Conservation (phyloP, 2,888 invertebrate genomes). For the Isotomurus palustris region DNA sequence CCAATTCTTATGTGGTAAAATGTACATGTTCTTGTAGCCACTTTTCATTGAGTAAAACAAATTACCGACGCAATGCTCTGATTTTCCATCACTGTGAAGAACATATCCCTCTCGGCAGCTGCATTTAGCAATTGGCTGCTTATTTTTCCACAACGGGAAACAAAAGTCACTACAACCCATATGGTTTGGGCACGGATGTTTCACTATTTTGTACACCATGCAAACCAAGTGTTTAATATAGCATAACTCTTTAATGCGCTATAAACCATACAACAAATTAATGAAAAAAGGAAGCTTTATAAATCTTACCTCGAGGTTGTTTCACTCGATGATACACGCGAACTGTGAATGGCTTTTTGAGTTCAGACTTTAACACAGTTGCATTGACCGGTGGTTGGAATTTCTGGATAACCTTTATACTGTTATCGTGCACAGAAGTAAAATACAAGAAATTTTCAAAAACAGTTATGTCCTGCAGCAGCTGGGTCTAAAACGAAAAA, state of each 20-base stretch:
- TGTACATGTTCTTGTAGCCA: conserved; percentile 8
- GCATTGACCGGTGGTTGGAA: conserved; percentile 53
- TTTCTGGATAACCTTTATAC: conserved; percentile 61
- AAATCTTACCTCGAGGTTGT: conserved; percentile 71
- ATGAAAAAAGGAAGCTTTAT: too few relatives aligned
- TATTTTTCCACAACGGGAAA: conserved; percentile 60
- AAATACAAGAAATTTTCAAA: conserved; percentile 71
- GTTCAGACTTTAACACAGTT: conserved; percentile 53
- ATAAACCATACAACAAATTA: conserved; percentile 44
- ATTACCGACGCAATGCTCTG: conserved; percentile 14
- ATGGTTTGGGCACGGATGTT: conserved; percentile 22
- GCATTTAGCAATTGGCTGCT: conserved; percentile 53
- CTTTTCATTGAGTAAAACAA: not conserved
- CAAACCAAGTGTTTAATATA: conserved; percentile 1
- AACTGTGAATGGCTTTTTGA: conserved; percentile 61
- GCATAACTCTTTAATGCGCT: too few relatives aligned
- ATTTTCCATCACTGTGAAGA: conserved; percentile 18
- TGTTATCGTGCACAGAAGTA: conserved; percentile 62
- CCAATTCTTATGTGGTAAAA: conserved; percentile 8
- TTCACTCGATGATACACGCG: conserved; percentile 70
- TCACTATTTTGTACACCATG: conserved; percentile 3
- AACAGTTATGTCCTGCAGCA: conserved; percentile 65
- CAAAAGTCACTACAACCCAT: conserved; percentile 67
- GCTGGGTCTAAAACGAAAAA: conserved; percentile 56
- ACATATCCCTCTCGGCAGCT: conserved; percentile 37